Evolutionary conservation across 2,797 vertebrate genomes (phyloP), one percentile per base, ranked within the genome.

Genomic region (Chelonia mydas): DNA sequence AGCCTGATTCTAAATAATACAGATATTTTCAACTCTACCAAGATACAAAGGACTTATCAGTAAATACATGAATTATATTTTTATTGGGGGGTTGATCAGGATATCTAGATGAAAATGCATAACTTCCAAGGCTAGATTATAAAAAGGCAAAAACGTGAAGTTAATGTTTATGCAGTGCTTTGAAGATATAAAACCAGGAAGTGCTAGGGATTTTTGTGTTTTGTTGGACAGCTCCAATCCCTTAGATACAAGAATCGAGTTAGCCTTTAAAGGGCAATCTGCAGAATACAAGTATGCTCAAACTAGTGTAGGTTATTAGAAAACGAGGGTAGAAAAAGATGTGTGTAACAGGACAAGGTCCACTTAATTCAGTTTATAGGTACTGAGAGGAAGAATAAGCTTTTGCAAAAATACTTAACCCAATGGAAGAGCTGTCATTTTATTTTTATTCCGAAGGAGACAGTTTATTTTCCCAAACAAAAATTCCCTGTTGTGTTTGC

Each of bases 211-310:
- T 16, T 49, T 27, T 78, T 3, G 17, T 16, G 79, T 28, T n/a
- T 86, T 2, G 27, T 84, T 95, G 95, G 94, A 96, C 94, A 97
- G 96, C 96, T 96, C 95, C 97, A 90, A 84, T 33, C 84, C 78
- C 74, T 77, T 77, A 31, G 7, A 28, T 49, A 21, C 61, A 80
- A 81, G 74, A 93, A 78, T 23, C 23, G 10, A 76, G 23, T n/a
- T 78, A 68, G 87, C 31, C 19, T 88, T 83, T 0, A 45, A 78
- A 65, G 50, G 47, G 83, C n/a, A 88, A 12, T 25, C 23, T 74
- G 37, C 28, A 45, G 45, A 17, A 4, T 7, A 16, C 3, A 10
- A 31, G 5, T 37, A 65, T 11, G 37, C 47, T 78, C 55, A 81
- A 91, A 57, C 5, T 7, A 9, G 17, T 9, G 6, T 4, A 59